Evolutionary conservation across 2,888 invertebrate genomes (phyloP).

Genomic region (Leptopilina drosophilae): DNA sequence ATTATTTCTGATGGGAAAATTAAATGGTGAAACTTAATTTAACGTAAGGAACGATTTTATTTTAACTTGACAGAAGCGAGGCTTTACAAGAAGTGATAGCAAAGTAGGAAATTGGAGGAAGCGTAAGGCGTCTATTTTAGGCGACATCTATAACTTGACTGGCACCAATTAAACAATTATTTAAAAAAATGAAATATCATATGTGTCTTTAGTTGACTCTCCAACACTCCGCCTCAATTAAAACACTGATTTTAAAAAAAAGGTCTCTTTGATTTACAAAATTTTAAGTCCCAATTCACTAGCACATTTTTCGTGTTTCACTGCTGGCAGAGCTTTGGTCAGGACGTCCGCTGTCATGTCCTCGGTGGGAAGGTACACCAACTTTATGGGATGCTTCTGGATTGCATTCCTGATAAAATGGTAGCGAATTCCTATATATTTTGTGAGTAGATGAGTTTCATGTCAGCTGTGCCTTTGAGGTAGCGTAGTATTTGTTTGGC

Average conservation of each 20-base stretch:
- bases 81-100: too few species aligned
- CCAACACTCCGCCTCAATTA: conserved; percentile 11
- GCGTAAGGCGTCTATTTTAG: too few species aligned
- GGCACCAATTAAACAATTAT: too few species aligned
- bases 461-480: not conserved
- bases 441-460: too few species aligned
- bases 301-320: not conserved
- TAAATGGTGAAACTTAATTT: too few species aligned
- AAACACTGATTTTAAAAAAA: not conserved
- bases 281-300: conserved; percentile 11
- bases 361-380: conserved; percentile 20
- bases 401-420: conserved; percentile 17
- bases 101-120: too few species aligned
- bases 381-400: not conserved
- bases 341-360: conserved; percentile 31
- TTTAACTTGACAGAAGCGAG: too few species aligned
- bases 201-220: not conserved
- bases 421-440: not conserved
- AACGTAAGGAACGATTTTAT: too few species aligned
- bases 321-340: not conserved
- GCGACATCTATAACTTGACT: too few species aligned
- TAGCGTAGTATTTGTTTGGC: not conserved
- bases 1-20: too few species aligned
- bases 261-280: not conserved
- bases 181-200: too few species aligned